phyloP scores from a whole-genome alignment of 2,797 vertebrate species.

The Sciaenops ocellatus region DNA sequence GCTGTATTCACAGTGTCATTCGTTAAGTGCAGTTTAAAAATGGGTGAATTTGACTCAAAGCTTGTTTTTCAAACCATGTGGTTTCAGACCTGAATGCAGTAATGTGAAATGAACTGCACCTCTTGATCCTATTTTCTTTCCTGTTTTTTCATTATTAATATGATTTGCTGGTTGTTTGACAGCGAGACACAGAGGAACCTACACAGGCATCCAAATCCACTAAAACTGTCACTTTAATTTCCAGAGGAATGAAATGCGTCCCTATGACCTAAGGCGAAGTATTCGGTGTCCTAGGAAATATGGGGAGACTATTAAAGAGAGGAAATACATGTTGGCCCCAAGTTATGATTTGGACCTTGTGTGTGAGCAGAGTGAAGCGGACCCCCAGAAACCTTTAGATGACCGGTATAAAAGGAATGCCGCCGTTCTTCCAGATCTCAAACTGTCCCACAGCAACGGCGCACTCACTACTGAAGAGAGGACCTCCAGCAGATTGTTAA shows the following conservation, averaged over 20 bases:
- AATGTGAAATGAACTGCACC: slow-evolving; percentile 48
- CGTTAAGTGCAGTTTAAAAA: slow-evolving; percentile 16
- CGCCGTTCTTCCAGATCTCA: slow-evolving; percentile 72
- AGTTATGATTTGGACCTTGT: slow-evolving; percentile 31
- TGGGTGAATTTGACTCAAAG: slow-evolving; percentile 3
- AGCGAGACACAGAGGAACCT: background rate
- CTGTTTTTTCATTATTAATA: background rate
- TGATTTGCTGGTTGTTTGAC: slow-evolving; percentile 9
- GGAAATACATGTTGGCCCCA: slow-evolving; percentile 52
- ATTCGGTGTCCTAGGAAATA: slow-evolving; percentile 81
- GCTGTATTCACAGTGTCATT: background rate
- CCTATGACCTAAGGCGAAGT: slow-evolving; percentile 71
- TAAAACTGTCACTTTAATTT: slow-evolving; percentile 35
- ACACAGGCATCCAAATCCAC: background rate
- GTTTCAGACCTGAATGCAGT: slow-evolving; percentile 29
- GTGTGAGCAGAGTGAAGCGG: slow-evolving; percentile 38
- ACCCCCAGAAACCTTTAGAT: slow-evolving; percentile 54
- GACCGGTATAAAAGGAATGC: slow-evolving; percentile 69
- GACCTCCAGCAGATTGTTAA: background rate
- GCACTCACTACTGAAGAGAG: background rate
- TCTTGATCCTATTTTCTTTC: slow-evolving; percentile 11
- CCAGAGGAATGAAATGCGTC: slow-evolving; percentile 71
- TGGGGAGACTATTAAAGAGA: slow-evolving; percentile 71
- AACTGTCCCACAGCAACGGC: background rate
- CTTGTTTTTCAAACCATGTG: slow-evolving; percentile 22